Percentiles rank a stretch among this genome's conserved stretches.
phyloP scores from a whole-genome alignment of 2,797 vertebrate genomes.

The Sorex maritimensis region DNA sequence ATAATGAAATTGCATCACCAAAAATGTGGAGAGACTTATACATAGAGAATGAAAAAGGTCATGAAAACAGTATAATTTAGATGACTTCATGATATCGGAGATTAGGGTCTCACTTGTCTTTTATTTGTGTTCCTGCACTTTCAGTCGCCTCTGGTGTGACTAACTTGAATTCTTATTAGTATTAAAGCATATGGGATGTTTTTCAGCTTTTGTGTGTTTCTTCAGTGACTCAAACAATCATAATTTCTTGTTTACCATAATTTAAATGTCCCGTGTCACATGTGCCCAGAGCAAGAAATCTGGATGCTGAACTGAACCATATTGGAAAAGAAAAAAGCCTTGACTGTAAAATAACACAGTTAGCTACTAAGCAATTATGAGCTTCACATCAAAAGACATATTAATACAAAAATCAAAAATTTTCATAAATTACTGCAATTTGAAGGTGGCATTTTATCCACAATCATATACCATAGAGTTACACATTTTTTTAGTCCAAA shows the following conservation, averaged over 20 bases:
- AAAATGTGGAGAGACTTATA: not conserved
- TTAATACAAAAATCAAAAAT: not conserved
- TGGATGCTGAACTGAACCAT: not conserved
- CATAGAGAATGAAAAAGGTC: not conserved
- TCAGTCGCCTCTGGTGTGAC: not conserved
- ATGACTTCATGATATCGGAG: not conserved
- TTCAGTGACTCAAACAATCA: not conserved
- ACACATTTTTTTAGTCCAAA: conserved; percentile 20
- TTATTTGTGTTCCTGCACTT: not conserved
- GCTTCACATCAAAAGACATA: not conserved
- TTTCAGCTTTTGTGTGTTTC: not conserved
- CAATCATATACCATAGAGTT: not conserved
- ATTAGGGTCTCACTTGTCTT: not conserved
- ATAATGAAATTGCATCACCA: too few relatives aligned
- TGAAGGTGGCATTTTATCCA: not conserved
- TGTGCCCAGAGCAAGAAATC: not conserved
- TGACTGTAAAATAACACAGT: not conserved
- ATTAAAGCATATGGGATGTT: not conserved
- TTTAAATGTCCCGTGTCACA: not conserved
- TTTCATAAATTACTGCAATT: not conserved
- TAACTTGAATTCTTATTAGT: not conserved
- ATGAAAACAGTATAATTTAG: not conserved
- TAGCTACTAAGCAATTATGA: not conserved
- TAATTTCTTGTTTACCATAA: not conserved
- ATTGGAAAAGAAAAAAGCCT: not conserved